Evolutionary conservation across 2,113 vertebrate genomes (phyloP).

Genomic region (Arothron firmamentum): DNA sequence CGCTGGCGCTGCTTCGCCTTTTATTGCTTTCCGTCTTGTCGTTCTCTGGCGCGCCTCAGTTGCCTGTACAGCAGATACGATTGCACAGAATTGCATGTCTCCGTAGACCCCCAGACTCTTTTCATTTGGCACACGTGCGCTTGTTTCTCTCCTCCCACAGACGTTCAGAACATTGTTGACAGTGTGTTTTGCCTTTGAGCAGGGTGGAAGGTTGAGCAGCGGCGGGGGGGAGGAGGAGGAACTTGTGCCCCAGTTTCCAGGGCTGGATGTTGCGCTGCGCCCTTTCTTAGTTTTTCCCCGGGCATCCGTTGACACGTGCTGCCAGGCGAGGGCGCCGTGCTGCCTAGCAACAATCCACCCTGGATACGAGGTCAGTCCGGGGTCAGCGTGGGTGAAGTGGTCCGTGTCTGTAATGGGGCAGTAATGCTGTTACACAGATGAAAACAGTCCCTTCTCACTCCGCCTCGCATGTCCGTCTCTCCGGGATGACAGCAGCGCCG

Average conservation of each 20-base stretch:
- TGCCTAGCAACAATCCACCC: conserved; percentile 22
- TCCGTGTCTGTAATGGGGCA: background rate
- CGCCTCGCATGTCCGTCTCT: no score
- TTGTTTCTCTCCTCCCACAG: conserved; percentile 3
- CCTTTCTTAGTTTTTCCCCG: conserved; percentile 28
- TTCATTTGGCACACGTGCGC: background rate
- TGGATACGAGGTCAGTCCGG: conserved; percentile 21
- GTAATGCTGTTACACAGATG: conserved; percentile 9
- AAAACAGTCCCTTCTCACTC: no score
- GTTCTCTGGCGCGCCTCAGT: conserved; percentile 5
- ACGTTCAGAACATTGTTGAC: conserved; percentile 33
- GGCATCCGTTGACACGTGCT: conserved; percentile 36
- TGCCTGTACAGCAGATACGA: conserved; percentile 5
- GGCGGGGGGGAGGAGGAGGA: conserved; percentile 7
- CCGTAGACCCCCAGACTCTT: background rate
- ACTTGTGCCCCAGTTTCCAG: conserved; percentile 40
- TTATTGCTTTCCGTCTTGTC: background rate
- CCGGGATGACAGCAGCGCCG: no score
- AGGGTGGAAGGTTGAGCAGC: conserved; percentile 28
- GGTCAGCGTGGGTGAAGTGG: conserved; percentile 2
- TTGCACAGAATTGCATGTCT: conserved; percentile 31
- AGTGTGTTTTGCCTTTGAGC: conserved; percentile 33
- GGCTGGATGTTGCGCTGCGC: conserved; percentile 20
- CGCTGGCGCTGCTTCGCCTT: conserved; percentile 1
- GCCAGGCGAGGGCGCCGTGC: conserved; percentile 13